Evolutionary conservation across 2,888 invertebrate species (phyloP).

Genomic region (Stenurella melanura): DNA sequence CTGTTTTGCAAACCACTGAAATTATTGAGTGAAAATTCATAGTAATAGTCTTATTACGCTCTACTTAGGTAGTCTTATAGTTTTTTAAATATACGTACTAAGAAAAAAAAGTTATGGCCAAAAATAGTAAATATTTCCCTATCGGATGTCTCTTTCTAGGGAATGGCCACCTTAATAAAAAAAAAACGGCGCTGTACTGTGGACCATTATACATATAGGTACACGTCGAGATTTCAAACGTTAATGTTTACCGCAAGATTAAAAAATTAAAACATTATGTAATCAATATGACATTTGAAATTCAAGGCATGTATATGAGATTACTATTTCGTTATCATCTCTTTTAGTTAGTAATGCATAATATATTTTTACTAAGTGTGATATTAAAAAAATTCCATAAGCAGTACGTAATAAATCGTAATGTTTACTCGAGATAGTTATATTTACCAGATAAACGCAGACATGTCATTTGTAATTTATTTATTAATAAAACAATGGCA

Average conservation of each 20-base stretch:
- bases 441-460: constrained; percentile 59
- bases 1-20: too few relatives aligned
- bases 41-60: too few relatives aligned
- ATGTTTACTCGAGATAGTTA: constrained; percentile 61
- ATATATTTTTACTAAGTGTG: constrained; percentile 26
- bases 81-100: too few relatives aligned
- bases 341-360: constrained; percentile 19
- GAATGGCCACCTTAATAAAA: too few relatives aligned
- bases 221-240: not conserved
- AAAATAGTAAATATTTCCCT: too few relatives aligned
- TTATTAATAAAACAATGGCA: constrained; percentile 62
- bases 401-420: constrained; percentile 52
- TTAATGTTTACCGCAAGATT: not conserved
- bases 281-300: not conserved
- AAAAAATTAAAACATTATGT: not conserved
- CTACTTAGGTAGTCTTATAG: too few relatives aligned
- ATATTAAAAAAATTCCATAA: constrained; percentile 40
- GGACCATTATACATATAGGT: not conserved
- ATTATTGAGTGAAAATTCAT: too few relatives aligned
- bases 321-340: constrained; percentile 30
- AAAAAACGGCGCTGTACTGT: too few relatives aligned
- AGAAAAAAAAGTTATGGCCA: too few relatives aligned
- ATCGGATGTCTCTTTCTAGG: too few relatives aligned
- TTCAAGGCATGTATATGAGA: not conserved
- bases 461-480: constrained; percentile 56